Base-by-base conservation (phyloP, 2,888 invertebrate genomes). In the Nomada fabriciana region DNA sequence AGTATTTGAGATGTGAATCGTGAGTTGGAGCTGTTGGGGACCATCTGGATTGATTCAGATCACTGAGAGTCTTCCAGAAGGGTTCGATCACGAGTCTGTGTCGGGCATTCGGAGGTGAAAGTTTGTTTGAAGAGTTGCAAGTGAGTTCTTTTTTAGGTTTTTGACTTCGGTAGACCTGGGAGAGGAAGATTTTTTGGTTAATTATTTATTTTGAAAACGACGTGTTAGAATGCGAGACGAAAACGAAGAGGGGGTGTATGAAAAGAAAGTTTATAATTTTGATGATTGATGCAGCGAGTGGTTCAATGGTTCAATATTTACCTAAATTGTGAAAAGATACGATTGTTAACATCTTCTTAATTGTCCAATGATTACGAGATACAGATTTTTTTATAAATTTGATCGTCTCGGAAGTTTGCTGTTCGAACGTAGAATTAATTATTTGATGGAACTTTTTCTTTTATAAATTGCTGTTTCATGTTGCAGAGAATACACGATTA, bases 401-500 rank as follows among this genome's bases (percentile, higher is more conserved):
- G 18, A 42, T 36, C 15, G 52, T 11, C 2, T 18, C 9, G n/a
- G 13, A 50, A 18, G 15, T 9, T 59, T 20, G 15, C 20, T 9
- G 29, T 71, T 7, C 15, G 42, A 71, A 63, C 18, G n/a, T 52
- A 60, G n/a, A 50, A 36, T 42, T 42, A n/a, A 52, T 52, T 25
- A 2, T 60, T 13, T 36, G 29, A 29, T 36, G 9, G 11, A 50
- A 52, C 60, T 20, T 52, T 9, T 29, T 10, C 59, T n/a, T 42
- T 61, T 18, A 11, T 2, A 25, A 59, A 29, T 13, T 36, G 11
- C 29, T 11, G 36, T 42, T 23, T 36, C 36, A 36, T 36, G 36
- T 36, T 7, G 7, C 36, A 36, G 36, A 36, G 36, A 36, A 36
- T 36, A 7, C 55, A 20, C n/a, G 20, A 55, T 55, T n/a, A n/a